These are phyloP conservation scores for Neoarius graeffei DNA, from an alignment of 2,113 vertebrate genomes.

Conservation along the genomic window DNA sequence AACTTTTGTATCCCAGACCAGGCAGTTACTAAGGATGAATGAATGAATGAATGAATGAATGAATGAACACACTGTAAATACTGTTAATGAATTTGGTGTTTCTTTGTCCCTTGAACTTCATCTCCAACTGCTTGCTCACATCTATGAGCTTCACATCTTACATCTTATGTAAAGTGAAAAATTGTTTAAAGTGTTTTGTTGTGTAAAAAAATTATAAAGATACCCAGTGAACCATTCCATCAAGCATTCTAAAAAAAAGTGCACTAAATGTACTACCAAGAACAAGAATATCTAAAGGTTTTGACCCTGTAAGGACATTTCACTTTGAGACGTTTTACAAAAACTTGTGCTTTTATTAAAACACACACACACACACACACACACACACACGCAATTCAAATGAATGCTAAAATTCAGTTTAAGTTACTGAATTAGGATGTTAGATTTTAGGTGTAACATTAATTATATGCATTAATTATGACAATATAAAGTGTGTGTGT, in stretches of 20 bases:
- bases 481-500: conserved; percentile 7
- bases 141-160: background rate
- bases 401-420: too few relatives aligned
- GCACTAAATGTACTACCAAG: background rate
- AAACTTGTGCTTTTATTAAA: background rate
- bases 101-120: background rate
- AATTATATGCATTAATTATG: background rate
- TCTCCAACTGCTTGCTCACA: background rate
- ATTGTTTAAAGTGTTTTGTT: background rate
- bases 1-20: background rate
- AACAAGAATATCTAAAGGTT: background rate
- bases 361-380: too few relatives aligned
- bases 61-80: background rate
- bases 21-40: background rate
- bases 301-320: background rate
- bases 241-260: background rate
- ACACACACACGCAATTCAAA: too few relatives aligned
- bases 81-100: background rate
- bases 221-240: background rate
- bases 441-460: background rate
- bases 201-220: too few relatives aligned
- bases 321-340: background rate
- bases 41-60: background rate
- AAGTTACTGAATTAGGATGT: background rate
- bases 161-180: background rate